Base-by-base conservation (phyloP, 2,888 invertebrate species). In the Tachystola acroxantha region DNA sequence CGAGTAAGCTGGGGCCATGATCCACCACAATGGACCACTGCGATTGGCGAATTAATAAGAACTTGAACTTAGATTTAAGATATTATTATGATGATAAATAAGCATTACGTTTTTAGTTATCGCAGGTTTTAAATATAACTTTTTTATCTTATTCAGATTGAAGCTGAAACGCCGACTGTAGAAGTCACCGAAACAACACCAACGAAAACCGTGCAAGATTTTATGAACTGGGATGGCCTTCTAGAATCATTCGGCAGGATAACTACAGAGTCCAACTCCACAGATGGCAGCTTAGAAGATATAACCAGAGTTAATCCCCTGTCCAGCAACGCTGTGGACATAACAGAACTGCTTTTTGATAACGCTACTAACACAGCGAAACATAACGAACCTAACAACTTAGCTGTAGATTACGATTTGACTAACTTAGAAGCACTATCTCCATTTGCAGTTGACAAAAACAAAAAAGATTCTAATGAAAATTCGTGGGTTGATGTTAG, bases 241-340 rank as follows among this genome's bases (percentile, higher is more conserved):
- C 63, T 86, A 3, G 86, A 86, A 55, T 85, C 86, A 1, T 86
- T 86, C 39, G 81, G 80, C 3, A 71, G 62, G 57, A 78, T 86
- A 32, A 84, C 77, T 0, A 86, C 86, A 7, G 84, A 84, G 43
- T 86, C 81, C 0, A 81, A 79, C 41, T 82, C 85, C 1, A 74
- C 74, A 0, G 79, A 80, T 25, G 74, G 69, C 32, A 82, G 80
- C 42, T 52, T 82, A 37, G 80, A 82, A 41, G 75, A 82, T 36
- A 69, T 82, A 10, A 57, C 73, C 1, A 60, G 64, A 29, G 71
- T 67, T 10, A 69, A 69, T 38, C 50, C 59, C 1, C 41, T 66
- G 10, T 43, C 53, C 11, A 27, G 62, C 42, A 67, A 69, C 31
- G 54, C 48, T 41, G 75, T 81, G 37, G 80, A 84, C 45, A 81